Base-by-base conservation (phyloP, 1,140 invertebrate species). In the Hyphantria cunea region DNA sequence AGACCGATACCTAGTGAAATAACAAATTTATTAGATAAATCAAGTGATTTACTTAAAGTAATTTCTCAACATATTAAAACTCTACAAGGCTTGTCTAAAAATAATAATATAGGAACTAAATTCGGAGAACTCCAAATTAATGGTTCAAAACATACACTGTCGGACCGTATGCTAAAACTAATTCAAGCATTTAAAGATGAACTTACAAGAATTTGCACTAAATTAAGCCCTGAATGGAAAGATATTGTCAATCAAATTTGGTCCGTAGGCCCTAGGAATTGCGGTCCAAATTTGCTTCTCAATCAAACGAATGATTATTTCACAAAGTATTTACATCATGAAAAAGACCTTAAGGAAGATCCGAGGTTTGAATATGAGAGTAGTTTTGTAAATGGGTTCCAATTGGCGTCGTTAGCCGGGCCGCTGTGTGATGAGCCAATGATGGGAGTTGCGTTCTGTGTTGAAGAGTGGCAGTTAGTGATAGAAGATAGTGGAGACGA, bases 381-480 rank as follows among this genome's bases (percentile, higher is more conserved):
- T 80, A 96, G 95, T 87, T 94, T 99, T 80, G 92, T 99, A 0
- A 98, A 96, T 92, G 98, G 98, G 1, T 99, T 99, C 88, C 97
- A 99, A 93, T 84, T 99, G 77, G 97, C 97, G 0, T 96, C 96
- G 0, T 86, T 96, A 11, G 94, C 96, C 47, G 98, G 98, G 4
- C 97, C 98, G 4, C 82, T 99, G 13, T 99, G 98, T 91, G 97
- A 99, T 83, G 98, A 99, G 79, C 97, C 98, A 12, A 96, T 99
- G 95, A 96, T 96, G 92, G 98, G 98, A 0, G 96, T 99, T 0
- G 96, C 95, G 58, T 98, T 99, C 88, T 92, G 97, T 64, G 92
- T 99, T 1, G 95, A 98, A 78, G 95, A 95, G 75, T 97, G 96
- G 96, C 91, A 92, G 54, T 79, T 94, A 6, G 86, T 93, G 55